phyloP scores from a whole-genome alignment of 2,113 vertebrate species.

The Pandion haliaetus region DNA sequence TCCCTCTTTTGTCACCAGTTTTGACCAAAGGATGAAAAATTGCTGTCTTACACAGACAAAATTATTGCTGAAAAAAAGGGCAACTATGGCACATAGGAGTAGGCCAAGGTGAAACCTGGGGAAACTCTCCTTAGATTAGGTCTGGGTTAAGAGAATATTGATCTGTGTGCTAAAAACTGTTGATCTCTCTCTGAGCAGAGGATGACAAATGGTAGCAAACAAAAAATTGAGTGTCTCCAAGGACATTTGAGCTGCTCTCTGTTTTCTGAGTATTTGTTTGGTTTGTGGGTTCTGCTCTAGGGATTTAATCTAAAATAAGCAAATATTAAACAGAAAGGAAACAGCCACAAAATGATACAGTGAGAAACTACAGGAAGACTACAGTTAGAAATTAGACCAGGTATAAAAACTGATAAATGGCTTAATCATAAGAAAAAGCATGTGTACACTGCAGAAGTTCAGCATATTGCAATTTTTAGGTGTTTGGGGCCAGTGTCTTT shows the following conservation, averaged over 20 bases:
- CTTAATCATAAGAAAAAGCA: not conserved
- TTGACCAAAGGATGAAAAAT: constrained; percentile 94
- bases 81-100: constrained; percentile 60
- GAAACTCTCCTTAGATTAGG: constrained; percentile 90
- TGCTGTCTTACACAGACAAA: constrained; percentile 83
- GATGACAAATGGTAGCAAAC: constrained; percentile 97
- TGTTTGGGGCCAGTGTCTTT: not conserved
- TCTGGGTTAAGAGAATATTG: constrained; percentile 98
- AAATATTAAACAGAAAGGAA: constrained; percentile 74
- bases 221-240: constrained; percentile 93
- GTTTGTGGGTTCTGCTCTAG: constrained; percentile 70
- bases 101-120: constrained; percentile 87
- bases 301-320: constrained; percentile 75
- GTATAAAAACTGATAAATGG: not conserved
- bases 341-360: constrained; percentile 43
- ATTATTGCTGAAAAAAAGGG: constrained; percentile 85
- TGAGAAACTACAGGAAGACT: constrained; percentile 28
- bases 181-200: constrained; percentile 95
- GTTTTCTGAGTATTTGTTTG: constrained; percentile 75
- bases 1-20: constrained; percentile 90
- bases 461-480: not conserved
- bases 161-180: constrained; percentile 97
- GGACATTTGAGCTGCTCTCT: constrained; percentile 75
- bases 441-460: not conserved
- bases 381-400: constrained; percentile 4